These are phyloP conservation scores for Dinothrombium tinctorium DNA, from an alignment of 1,140 invertebrate species.

Conservation along the genomic window DNA sequence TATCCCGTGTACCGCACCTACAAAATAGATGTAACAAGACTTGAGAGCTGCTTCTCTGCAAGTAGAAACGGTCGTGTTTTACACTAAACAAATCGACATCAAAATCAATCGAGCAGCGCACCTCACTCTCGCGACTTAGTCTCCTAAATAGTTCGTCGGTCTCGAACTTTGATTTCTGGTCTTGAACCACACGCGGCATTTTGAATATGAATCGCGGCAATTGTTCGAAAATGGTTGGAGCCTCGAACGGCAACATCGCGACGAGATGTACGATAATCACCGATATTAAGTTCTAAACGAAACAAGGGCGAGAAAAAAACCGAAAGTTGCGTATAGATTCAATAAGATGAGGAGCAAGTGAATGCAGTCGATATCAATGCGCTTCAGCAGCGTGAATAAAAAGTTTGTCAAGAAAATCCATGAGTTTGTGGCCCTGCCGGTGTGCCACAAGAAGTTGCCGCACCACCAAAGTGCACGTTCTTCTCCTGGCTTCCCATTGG, in stretches of 20 bases:
- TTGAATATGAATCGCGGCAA: slow-evolving; percentile 62
- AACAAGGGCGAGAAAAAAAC: too few species aligned
- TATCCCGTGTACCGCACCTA: slow-evolving; percentile 83
- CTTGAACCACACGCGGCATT: slow-evolving; percentile 83
- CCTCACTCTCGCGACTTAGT: slow-evolving; percentile 80
- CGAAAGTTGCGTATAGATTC: too few species aligned
- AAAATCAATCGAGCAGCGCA: slow-evolving; percentile 19
- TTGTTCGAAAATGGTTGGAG: slow-evolving; percentile 41
- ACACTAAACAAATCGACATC: neutral
- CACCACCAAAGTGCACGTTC: neutral
- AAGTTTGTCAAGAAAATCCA: slow-evolving; percentile 1
- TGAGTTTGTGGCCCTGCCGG: neutral
- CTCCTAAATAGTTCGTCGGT: slow-evolving; percentile 81
- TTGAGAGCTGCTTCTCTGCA: neutral
- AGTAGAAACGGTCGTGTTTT: neutral
- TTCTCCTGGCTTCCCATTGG: neutral
- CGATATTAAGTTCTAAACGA: too few species aligned
- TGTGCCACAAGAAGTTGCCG: neutral
- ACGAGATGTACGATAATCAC: too few species aligned
- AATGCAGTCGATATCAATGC: too few species aligned
- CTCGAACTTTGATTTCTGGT: slow-evolving; percentile 86
- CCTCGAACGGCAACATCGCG: slow-evolving; percentile 25
- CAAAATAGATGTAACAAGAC: slow-evolving; percentile 17
- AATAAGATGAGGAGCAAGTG: too few species aligned
- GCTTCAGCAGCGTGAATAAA: too few species aligned